These are phyloP conservation scores for Colossoma macropomum DNA, from an alignment of 2,113 vertebrate genomes.

Conservation along the genomic window DNA sequence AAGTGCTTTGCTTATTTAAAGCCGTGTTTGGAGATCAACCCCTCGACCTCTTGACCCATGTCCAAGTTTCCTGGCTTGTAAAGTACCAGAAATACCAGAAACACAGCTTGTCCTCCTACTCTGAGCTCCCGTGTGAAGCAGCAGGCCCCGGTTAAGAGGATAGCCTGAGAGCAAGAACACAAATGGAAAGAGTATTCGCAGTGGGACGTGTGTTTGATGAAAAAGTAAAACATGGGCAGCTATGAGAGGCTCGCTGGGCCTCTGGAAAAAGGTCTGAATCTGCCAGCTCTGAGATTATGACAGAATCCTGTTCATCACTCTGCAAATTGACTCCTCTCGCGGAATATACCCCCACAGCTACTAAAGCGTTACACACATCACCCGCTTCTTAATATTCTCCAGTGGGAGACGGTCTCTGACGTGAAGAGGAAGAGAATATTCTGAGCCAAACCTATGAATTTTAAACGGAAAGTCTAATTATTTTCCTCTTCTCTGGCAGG, in stretches of 20 bases:
- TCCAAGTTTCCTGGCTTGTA: too few relatives aligned
- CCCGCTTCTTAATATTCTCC: neutral
- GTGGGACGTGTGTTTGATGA: neutral
- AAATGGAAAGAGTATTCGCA: neutral
- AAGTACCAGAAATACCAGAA: too few relatives aligned
- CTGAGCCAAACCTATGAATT: neutral
- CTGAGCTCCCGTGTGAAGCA: too few relatives aligned
- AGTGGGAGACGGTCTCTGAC: neutral
- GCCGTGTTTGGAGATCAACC: too few relatives aligned
- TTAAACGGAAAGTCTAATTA: neutral
- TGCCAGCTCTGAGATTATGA: slow-evolving; percentile 10
- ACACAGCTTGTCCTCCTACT: too few relatives aligned
- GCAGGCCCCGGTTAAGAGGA: neutral
- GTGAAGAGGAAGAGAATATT: neutral
- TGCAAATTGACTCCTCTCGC: slow-evolving; percentile 3
- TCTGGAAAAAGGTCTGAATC: neutral
- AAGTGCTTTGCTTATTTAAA: too few relatives aligned
- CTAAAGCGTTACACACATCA: neutral
- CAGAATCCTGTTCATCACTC: slow-evolving; percentile 1
- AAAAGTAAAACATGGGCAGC: neutral
- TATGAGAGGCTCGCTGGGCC: neutral
- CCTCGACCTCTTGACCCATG: too few relatives aligned
- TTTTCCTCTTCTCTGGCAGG: neutral
- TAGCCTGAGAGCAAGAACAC: neutral
- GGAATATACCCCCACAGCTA: neutral